Evolutionary conservation across 2,888 invertebrate species (phyloP).

Genomic region (Galerucella calmariensis): DNA sequence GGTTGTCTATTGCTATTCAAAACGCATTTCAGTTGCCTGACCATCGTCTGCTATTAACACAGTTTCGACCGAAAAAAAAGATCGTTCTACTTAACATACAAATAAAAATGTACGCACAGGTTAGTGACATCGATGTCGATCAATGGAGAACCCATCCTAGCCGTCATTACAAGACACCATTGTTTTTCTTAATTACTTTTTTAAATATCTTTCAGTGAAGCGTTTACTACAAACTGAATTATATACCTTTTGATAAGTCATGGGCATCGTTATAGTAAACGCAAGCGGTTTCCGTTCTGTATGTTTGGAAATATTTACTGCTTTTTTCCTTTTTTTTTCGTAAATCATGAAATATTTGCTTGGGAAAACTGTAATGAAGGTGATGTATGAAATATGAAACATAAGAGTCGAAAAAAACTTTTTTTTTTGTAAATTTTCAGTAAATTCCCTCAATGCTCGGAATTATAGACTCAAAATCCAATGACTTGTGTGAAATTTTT

Average conservation of each 20-base stretch:
- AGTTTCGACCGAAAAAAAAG: slow-evolving; percentile 6
- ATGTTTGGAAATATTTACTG: background rate
- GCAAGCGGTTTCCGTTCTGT: slow-evolving; percentile 4
- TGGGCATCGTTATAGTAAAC: slow-evolving; percentile 11
- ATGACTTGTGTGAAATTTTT: no score
- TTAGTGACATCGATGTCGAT: slow-evolving; percentile 29
- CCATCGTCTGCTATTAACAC: background rate
- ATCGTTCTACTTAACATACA: slow-evolving; percentile 20
- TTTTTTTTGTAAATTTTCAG: no score
- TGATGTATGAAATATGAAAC: background rate
- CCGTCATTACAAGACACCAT: slow-evolving; percentile 28
- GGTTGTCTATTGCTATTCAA: background rate
- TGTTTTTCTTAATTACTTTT: slow-evolving; percentile 27
- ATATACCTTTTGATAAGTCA: slow-evolving; percentile 2
- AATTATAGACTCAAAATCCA: no score
- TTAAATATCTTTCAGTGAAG: slow-evolving; percentile 16
- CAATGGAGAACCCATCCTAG: slow-evolving; percentile 21
- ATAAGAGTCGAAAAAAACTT: background rate
- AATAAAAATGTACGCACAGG: slow-evolving; percentile 15
- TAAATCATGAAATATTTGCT: background rate
- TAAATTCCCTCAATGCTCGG: no score
- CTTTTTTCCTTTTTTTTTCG: background rate
- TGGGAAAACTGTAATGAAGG: background rate
- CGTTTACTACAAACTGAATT: slow-evolving; percentile 13
- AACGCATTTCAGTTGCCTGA: background rate